Conservation (phyloP, 2,113 vertebrate genomes). For the Haemorhous mexicanus region DNA sequence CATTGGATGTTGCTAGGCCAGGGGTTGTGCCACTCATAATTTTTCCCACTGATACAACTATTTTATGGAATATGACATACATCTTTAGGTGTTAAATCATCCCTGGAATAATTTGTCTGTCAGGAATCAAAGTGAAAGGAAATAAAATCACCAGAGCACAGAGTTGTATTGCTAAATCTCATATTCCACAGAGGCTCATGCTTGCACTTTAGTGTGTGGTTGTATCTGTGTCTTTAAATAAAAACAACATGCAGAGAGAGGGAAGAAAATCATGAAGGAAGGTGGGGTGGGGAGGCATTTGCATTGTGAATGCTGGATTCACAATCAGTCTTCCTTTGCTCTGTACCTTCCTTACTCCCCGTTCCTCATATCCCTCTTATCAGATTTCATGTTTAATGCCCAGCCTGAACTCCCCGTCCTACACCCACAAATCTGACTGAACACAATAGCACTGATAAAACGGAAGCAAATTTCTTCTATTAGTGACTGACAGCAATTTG, state of each 20-base stretch:
- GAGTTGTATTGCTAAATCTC: constrained; percentile 48
- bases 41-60: constrained; percentile 40
- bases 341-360: constrained; percentile 72
- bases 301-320: constrained; percentile 70
- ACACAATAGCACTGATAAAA: constrained; percentile 90
- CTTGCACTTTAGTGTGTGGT: neutral
- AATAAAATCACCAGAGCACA: constrained; percentile 66
- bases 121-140: constrained; percentile 66
- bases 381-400: constrained; percentile 85
- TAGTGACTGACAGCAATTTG: constrained; percentile 93
- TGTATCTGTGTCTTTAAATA: constrained; percentile 21
- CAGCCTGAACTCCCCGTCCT: constrained; percentile 58
- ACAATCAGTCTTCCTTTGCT: constrained; percentile 73
- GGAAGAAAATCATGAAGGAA: neutral
- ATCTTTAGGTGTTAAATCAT: constrained; percentile 68
- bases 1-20: constrained; percentile 48
- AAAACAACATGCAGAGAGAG: neutral
- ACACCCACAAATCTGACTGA: constrained; percentile 69
- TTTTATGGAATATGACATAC: constrained; percentile 54
- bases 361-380: constrained; percentile 86
- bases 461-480: constrained; percentile 90
- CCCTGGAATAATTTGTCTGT: constrained; percentile 70
- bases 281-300: constrained; percentile 50
- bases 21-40: constrained; percentile 53
- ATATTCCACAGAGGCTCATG: constrained; percentile 9